These are phyloP conservation scores for Enteromius unitaeniatus DNA, from an alignment of 2,797 vertebrate species.

Conservation along the genomic window DNA sequence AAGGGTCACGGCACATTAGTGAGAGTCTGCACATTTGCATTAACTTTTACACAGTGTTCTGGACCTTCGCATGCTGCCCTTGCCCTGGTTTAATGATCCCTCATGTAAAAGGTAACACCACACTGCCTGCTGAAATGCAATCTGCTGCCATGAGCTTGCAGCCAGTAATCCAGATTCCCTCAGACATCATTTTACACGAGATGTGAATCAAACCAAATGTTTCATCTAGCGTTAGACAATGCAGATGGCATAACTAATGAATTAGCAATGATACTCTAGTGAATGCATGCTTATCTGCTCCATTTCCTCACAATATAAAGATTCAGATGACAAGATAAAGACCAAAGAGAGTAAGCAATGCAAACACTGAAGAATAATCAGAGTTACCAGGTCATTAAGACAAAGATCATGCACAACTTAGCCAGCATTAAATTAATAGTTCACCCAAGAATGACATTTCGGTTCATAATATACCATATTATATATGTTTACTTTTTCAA, in stretches of 20 bases:
- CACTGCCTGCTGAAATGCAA: slow-evolving; percentile 35
- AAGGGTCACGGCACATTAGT: slow-evolving; percentile 44
- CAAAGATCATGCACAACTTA: neutral
- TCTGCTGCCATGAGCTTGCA: slow-evolving; percentile 38
- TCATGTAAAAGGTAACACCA: slow-evolving; percentile 23
- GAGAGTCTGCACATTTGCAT: slow-evolving; percentile 47
- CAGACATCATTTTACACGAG: slow-evolving; percentile 27
- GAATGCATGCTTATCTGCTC: slow-evolving; percentile 28
- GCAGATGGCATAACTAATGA: slow-evolving; percentile 38
- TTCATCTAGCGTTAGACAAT: slow-evolving; percentile 15
- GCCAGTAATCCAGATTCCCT: slow-evolving; percentile 33
- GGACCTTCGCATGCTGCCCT: neutral
- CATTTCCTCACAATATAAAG: slow-evolving; percentile 42
- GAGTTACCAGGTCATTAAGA: neutral
- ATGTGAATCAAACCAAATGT: slow-evolving; percentile 27
- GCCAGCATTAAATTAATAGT: neutral
- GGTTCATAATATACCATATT: neutral
- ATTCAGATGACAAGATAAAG: slow-evolving; percentile 37
- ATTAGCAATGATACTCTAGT: slow-evolving; percentile 45
- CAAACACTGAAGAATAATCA: neutral
- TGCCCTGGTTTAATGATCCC: slow-evolving; percentile 38
- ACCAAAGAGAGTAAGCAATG: slow-evolving; percentile 23
- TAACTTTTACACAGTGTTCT: slow-evolving; percentile 39
- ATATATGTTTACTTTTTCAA: neutral
- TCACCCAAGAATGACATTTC: neutral